Percentiles rank a stretch among this genome's conserved stretches.
Conservation (phyloP, 2,113 vertebrate genomes). For the Neolamprologus fasciatus region DNA sequence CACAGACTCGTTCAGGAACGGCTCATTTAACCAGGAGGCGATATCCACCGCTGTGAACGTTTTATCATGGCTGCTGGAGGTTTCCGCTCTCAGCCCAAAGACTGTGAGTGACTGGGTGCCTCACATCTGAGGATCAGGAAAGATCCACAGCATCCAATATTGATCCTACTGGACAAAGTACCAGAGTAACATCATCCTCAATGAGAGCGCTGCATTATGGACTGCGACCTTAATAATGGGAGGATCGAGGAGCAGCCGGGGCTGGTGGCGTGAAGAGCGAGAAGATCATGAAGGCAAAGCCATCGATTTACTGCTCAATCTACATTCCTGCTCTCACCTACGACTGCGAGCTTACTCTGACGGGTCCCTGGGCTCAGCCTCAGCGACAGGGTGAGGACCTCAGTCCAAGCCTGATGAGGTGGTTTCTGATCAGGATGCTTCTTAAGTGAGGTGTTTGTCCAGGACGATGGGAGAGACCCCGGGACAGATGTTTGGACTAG, state of each 20-base stretch:
- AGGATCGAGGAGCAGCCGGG: neutral
- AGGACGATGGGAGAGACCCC: neutral
- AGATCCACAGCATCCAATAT: neutral
- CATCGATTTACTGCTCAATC: neutral
- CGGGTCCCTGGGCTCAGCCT: neutral
- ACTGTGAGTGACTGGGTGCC: neutral
- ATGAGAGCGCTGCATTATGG: neutral
- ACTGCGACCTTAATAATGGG: fast-evolving
- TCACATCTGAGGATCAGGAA: neutral
- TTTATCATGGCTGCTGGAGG: neutral
- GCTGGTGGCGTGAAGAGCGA: neutral
- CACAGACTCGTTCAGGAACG: neutral
- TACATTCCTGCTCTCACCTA: neutral
- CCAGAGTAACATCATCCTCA: neutral
- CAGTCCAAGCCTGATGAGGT: neutral
- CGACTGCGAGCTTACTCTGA: neutral
- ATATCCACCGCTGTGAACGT: neutral
- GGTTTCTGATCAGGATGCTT: neutral
- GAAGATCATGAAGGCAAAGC: neutral
- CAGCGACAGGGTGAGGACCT: neutral
- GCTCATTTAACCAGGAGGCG: neutral
- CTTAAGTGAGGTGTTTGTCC: neutral
- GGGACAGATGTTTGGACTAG: neutral
- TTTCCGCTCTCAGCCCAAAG: neutral
- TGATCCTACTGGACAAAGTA: neutral